These are phyloP conservation scores for Procapra przewalskii DNA, from an alignment of 2,113 vertebrate genomes.

Conservation along the genomic window DNA sequence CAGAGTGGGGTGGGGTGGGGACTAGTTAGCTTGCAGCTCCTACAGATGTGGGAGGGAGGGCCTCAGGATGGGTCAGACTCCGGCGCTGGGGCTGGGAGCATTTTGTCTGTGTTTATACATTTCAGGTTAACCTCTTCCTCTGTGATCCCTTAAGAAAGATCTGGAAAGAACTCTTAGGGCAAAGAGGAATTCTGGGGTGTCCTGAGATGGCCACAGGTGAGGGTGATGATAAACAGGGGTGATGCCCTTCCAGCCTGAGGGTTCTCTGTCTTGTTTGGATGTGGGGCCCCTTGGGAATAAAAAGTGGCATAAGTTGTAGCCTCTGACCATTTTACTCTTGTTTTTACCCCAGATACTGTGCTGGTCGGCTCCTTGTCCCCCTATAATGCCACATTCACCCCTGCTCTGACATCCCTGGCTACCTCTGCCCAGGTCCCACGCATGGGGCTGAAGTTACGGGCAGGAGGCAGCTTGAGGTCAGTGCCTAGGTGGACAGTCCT, in stretches of 20 bases:
- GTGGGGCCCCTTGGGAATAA: background rate
- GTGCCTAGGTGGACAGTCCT: background rate
- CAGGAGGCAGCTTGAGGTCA: background rate
- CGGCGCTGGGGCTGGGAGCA: background rate
- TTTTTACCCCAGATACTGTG: background rate
- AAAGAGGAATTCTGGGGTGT: background rate
- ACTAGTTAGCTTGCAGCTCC: background rate
- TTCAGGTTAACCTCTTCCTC: background rate
- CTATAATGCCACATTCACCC: background rate
- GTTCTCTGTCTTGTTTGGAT: background rate
- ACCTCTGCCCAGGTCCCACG: background rate
- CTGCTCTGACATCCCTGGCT: background rate
- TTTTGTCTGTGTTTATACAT: background rate
- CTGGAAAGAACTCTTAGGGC: background rate
- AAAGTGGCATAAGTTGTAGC: background rate
- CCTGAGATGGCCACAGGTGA: background rate
- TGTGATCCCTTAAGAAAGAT: background rate
- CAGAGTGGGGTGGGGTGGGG: background rate
- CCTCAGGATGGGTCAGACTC: background rate
- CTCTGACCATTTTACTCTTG: background rate
- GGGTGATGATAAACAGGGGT: background rate
- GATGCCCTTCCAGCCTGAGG: background rate
- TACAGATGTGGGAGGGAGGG: background rate
- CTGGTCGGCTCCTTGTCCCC: background rate
- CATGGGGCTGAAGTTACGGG: rapidly evolving